Evolutionary conservation across 1,140 invertebrate genomes (phyloP).

Genomic region (Saccostrea cuccullata): DNA sequence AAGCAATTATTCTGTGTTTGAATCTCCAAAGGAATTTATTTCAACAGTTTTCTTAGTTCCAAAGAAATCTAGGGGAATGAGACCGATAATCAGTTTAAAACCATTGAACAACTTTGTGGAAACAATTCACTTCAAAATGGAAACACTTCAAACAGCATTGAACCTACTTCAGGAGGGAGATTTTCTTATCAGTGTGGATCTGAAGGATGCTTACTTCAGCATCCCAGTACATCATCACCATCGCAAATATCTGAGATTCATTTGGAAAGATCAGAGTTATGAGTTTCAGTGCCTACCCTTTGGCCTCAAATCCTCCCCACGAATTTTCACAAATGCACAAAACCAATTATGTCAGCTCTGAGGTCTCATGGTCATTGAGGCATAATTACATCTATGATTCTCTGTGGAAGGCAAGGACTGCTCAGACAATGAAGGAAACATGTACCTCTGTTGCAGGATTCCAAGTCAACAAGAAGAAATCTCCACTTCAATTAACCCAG

Average conservation of each 20-base stretch:
- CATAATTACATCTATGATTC: constrained; percentile 49
- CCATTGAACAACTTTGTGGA: constrained; percentile 46
- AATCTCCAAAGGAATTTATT: constrained; percentile 20
- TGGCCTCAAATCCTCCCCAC: constrained; percentile 44
- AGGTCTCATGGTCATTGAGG: constrained; percentile 12
- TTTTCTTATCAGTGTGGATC: background rate
- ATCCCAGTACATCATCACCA: constrained; percentile 39
- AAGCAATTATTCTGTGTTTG: background rate
- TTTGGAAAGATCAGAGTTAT: constrained; percentile 13
- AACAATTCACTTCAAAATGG: background rate
- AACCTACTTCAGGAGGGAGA: constrained; percentile 34
- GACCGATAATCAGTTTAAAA: constrained; percentile 55
- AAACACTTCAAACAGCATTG: constrained; percentile 41
- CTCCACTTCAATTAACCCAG: background rate
- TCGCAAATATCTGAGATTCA: constrained; percentile 47
- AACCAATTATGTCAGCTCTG: constrained; percentile 39
- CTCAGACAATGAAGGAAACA: background rate
- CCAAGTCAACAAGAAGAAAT: constrained; percentile 43
- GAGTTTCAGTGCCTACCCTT: constrained; percentile 45
- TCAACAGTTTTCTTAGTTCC: constrained; percentile 45
- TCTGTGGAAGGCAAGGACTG: background rate
- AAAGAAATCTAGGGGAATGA: constrained; percentile 49
- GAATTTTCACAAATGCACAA: constrained; percentile 50
- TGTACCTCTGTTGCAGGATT: constrained; percentile 30
- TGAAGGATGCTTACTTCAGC: background rate